phyloP scores from a whole-genome alignment of 2,888 invertebrate species.

The Drosophila barbarae region DNA sequence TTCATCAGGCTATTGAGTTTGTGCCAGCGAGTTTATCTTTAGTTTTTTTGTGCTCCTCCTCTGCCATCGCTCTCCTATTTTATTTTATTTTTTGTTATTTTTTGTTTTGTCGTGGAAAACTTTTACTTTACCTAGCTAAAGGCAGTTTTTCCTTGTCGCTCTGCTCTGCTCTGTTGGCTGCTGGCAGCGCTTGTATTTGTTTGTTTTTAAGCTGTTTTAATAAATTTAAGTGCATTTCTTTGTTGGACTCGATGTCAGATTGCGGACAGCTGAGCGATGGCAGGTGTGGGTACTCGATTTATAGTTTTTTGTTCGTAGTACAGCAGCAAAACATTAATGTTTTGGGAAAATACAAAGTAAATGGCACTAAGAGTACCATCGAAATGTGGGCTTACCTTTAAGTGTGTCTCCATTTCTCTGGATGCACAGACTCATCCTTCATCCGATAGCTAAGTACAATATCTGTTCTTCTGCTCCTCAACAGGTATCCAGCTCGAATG shows the following conservation, averaged over 20 bases:
- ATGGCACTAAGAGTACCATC: not conserved
- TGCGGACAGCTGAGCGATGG: conserved; percentile 31
- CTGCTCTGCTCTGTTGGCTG: conserved; percentile 24
- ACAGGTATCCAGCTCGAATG: conserved; percentile 87
- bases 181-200: conserved; percentile 25
- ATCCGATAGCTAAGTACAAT: conserved; percentile 9
- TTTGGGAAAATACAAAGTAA: not conserved
- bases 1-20: conserved; percentile 66
- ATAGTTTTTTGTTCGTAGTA: conserved; percentile 5
- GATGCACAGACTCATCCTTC: not conserved
- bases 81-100: conserved; percentile 22
- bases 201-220: conserved; percentile 53
- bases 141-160: conserved; percentile 32
- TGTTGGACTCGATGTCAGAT: conserved; percentile 41
- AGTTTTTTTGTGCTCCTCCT: conserved; percentile 37
- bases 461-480: conserved; percentile 21
- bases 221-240: conserved; percentile 66
- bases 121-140: conserved; percentile 49
- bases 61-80: not conserved
- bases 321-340: conserved; percentile 11
- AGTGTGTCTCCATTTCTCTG: not conserved
- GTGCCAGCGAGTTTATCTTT: conserved; percentile 61
- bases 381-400: not conserved
- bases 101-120: conserved; percentile 48
- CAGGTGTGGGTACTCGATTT: conserved; percentile 10